Evolutionary conservation across 2,797 vertebrate genomes (phyloP).

Genomic region (Perdix hodgsoniae): DNA sequence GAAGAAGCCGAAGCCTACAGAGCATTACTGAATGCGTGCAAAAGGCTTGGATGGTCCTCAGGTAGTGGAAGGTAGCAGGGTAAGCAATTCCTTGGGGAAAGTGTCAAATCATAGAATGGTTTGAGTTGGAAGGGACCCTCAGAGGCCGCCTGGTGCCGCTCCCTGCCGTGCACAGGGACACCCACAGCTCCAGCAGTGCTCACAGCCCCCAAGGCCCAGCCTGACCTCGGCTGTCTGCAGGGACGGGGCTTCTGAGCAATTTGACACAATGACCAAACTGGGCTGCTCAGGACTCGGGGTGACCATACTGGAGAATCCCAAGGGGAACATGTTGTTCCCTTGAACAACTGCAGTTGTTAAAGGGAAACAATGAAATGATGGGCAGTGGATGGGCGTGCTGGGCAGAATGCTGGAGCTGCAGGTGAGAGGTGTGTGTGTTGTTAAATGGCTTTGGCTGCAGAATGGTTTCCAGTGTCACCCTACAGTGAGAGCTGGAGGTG

Average conservation of each 20-base stretch:
- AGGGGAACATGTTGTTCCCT: background rate
- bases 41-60: background rate
- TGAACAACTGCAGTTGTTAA: background rate
- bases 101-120: background rate
- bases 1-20: background rate
- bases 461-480: background rate
- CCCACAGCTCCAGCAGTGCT: no score
- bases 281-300: background rate
- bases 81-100: background rate
- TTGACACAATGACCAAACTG: background rate
- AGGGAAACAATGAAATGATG: background rate
- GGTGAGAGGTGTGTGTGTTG: fast-evolving
- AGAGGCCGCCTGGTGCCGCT: no score
- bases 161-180: no score
- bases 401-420: fast-evolving
- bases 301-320: background rate
- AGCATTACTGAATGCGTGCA: fast-evolving
- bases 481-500: background rate
- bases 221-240: no score
- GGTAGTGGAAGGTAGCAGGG: background rate
- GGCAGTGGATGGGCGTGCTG: background rate
- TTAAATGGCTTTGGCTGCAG: background rate
- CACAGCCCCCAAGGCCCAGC: no score
- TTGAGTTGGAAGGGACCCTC: no score
- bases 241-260: background rate